phyloP scores from a whole-genome alignment of 92 coral and sea anemone genomes.

The Muricea muricata region DNA sequence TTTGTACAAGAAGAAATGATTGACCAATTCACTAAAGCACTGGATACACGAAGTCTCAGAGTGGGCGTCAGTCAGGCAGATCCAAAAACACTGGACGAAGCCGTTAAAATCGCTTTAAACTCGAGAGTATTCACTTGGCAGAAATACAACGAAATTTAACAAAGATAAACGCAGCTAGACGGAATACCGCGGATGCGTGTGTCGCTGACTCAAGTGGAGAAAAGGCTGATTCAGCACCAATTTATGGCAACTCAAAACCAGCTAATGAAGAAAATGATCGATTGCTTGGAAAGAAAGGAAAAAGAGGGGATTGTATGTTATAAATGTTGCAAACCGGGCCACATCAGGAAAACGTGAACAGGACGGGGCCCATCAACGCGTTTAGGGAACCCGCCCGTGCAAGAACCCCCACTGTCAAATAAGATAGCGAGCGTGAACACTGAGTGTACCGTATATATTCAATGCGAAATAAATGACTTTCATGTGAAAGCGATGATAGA shows the following conservation, averaged over 20 bases:
- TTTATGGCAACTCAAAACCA: conserved; percentile 16
- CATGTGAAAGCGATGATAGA: conserved; percentile 50
- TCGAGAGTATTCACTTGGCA: conserved; percentile 24
- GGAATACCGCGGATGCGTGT: conserved; percentile 16
- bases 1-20: too few species aligned
- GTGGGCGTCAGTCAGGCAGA: conserved; percentile 39
- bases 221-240: conserved; percentile 41
- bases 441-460: conserved; percentile 30
- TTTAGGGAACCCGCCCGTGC: conserved; percentile 46
- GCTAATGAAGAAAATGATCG: conserved; percentile 16
- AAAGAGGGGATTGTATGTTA: too few species aligned
- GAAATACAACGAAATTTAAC: conserved; percentile 7
- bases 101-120: conserved; percentile 34
- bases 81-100: conserved; percentile 48
- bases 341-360: conserved; percentile 60
- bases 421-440: too few species aligned
- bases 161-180: conserved; percentile 26
- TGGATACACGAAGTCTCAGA: too few species aligned
- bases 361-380: conserved; percentile 41
- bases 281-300: background rate
- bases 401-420: background rate
- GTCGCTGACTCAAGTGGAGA: background rate
- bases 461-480: conserved; percentile 34
- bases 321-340: too few species aligned
- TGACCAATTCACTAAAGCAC: too few species aligned